A percentile compares a stretch with the other conserved stretches of the same genome.
Evolutionary conservation across 1,140 invertebrate species (phyloP).

Genomic region (Rhagoletis zephyria): DNA sequence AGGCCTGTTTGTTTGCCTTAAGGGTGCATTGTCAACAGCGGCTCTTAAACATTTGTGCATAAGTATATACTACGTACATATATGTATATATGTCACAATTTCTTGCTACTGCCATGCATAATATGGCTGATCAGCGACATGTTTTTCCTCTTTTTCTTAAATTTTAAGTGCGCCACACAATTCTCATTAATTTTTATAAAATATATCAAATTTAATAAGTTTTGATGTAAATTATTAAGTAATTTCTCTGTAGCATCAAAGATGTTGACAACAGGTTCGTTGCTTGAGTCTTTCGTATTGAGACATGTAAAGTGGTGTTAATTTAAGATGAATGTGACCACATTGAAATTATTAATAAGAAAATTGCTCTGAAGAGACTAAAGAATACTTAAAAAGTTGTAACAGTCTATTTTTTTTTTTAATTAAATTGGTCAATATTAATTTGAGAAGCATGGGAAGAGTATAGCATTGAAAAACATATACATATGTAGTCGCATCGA

Average conservation of each 20-base stretch:
- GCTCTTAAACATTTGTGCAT: neutral
- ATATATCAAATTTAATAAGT: constrained; percentile 71
- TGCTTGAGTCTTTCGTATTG: neutral
- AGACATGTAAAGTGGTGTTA: neutral
- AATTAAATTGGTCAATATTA: too few relatives aligned
- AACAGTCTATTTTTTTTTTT: too few relatives aligned
- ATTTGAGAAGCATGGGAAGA: too few relatives aligned
- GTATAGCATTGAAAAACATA: too few relatives aligned
- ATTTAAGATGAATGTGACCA: neutral
- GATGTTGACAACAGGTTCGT: neutral
- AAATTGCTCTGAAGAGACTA: neutral
- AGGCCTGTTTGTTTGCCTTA: constrained; percentile 13
- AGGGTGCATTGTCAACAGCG: neutral
- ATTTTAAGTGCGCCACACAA: neutral
- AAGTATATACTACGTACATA: neutral
- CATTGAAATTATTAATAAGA: neutral
- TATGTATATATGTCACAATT: neutral
- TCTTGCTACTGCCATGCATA: neutral
- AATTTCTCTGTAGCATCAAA: constrained; percentile 60
- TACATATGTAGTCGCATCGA: too few relatives aligned
- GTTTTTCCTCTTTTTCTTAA: neutral
- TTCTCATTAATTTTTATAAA: constrained; percentile 59
- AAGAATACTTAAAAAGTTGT: too few relatives aligned
- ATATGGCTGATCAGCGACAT: neutral
- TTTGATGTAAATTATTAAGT: constrained; percentile 72